Percentiles rank a stretch among this genome's conserved stretches.
Conservation (phyloP, 37 sponge, comb jelly and placozoan species). For the Beroe forskalii region DNA sequence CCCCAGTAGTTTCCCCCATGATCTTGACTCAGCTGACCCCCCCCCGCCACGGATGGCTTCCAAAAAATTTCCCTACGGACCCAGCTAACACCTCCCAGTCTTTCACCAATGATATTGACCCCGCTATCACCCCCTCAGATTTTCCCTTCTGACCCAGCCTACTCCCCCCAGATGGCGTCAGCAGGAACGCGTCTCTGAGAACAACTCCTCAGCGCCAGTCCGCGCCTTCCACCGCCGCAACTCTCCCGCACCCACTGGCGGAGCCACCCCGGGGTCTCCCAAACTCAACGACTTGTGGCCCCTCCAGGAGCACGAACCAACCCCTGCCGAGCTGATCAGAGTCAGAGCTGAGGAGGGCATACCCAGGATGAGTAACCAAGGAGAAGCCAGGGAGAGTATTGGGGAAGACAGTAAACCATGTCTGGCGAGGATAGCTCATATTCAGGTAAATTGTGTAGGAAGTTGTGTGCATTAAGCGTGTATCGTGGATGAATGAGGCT, state of each 20-base stretch:
- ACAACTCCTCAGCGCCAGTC: conserved; percentile 18
- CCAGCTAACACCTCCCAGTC: no score
- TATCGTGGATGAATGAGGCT: no score
- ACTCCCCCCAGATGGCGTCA: conserved; percentile 7
- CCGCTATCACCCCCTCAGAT: no score
- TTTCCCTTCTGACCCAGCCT: no score
- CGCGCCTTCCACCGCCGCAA: conserved; percentile 30
- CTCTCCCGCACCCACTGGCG: neutral
- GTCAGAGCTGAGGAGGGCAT: neutral
- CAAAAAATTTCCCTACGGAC: no score
- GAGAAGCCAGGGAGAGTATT: neutral
- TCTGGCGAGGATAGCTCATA: conserved; percentile 6
- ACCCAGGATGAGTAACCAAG: neutral
- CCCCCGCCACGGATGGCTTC: no score
- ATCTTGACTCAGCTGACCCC: no score
- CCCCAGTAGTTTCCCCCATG: no score
- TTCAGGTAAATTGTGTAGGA: conserved; percentile 7
- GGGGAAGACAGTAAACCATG: neutral
- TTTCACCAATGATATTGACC: no score
- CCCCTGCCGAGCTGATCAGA: neutral
- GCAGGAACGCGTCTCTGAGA: neutral
- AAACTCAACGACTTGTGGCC: conserved; percentile 27
- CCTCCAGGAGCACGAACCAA: neutral
- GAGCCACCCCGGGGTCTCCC: neutral
- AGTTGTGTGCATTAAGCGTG: no score